Evolutionary conservation across 2,113 vertebrate genomes (phyloP), one percentile per base, ranked within the genome.

Genomic region (Pyxicephalus adspersus): DNA sequence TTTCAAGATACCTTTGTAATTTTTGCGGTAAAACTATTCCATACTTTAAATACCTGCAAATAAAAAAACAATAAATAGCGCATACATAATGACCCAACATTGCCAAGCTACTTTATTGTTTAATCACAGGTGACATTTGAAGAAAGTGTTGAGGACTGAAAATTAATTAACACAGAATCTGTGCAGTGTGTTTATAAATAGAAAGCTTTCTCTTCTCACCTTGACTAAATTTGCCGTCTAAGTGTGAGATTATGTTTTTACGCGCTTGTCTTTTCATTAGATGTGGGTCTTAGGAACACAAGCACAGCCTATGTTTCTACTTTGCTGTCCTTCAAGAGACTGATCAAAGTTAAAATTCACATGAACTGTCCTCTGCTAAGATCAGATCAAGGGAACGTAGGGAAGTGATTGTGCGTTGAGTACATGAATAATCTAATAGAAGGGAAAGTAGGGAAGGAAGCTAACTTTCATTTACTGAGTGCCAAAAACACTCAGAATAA

Each of bases 111-210:
- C 55, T 23, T 34, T 15, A 23, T 11, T 25, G 28, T 55, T 74
- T 74, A 74, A 74, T 58, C 51, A 58, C n/a, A 15, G 71, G 71
- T 74, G 71, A 58, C 71, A 74, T 74, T 74, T 74, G 71, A 22
- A 74, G 55, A 60, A 74, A 55, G 52, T 72, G 51, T 57, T 74
- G 54, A 74, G 54, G 71, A 74, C 54, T 74, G 54, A 16, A 60
- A 74, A 74, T 74, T 74, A 74, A 74, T 74, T 58, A 74, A 25
- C 54, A 38, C 54, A 9, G 71, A 38, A 60, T 29, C 28, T 18
- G 29, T 22, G 6, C 28, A 34, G 71, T 22, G 20, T 23, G 71
- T 18, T 23, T 60, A 74, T 74, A 74, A 60, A 60, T 74, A 74
- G 54, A 38, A 58, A 29, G 34, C 58, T 74, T 54, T 38, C 54